Conservation (phyloP, 2,113 vertebrate genomes). For the Istiophorus platypterus region DNA sequence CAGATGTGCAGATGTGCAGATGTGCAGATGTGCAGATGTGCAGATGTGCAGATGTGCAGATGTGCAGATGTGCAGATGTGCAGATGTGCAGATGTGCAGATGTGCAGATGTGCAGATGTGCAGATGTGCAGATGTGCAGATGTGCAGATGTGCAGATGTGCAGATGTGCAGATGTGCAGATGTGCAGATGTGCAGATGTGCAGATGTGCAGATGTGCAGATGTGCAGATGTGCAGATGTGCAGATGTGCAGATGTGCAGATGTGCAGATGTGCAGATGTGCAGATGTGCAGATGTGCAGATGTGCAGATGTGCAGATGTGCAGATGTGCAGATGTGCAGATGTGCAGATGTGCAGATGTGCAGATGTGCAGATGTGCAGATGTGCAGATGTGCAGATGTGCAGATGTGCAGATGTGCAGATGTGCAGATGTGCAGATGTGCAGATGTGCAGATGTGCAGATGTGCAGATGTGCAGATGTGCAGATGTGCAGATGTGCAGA, state of each 20-base stretch:
- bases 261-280: background rate
- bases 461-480: conserved; percentile 1
- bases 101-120: conserved; percentile 1
- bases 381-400: background rate
- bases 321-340: background rate
- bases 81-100: background rate
- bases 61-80: background rate
- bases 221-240: conserved; percentile 1
- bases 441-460: background rate
- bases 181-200: background rate
- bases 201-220: background rate
- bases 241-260: background rate
- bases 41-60: background rate
- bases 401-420: background rate
- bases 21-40: background rate
- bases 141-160: background rate
- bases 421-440: background rate
- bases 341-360: conserved; percentile 1
- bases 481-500: background rate
- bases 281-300: background rate
- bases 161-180: background rate
- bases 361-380: background rate
- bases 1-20: background rate
- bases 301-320: background rate
- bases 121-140: background rate